phyloP scores from a whole-genome alignment of 23 tunicate species.

The Halocynthia roretzi region DNA sequence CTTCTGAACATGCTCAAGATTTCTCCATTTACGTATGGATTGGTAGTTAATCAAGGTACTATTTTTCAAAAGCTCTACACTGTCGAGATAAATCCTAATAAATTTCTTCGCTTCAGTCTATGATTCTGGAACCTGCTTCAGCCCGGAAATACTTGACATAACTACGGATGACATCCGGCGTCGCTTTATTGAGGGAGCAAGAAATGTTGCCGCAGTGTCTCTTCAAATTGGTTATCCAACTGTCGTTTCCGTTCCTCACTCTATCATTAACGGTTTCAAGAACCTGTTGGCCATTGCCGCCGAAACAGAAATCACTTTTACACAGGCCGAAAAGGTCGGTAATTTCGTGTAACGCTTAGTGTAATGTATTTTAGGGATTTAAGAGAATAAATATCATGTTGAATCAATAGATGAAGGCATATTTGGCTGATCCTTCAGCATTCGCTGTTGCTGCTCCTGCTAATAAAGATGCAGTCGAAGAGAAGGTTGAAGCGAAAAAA shows the following conservation, averaged over 20 bases:
- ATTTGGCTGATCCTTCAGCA: slow-evolving; percentile 97
- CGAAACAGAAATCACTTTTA: slow-evolving; percentile 97
- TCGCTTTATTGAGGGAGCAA: slow-evolving; percentile 64
- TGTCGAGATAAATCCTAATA: background rate
- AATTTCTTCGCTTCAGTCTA: slow-evolving; percentile 37
- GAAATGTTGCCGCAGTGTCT: slow-evolving; percentile 86
- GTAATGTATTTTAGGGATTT: background rate
- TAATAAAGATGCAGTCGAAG: slow-evolving; percentile 41
- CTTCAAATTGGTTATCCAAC: slow-evolving; percentile 97
- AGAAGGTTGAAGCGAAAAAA: slow-evolving; percentile 35
- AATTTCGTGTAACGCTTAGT: background rate
- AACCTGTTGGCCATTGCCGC: slow-evolving; percentile 98
- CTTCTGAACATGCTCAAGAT: slow-evolving; percentile 98
- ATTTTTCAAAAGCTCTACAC: background rate
- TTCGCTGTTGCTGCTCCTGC: slow-evolving; percentile 92
- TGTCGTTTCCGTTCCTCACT: slow-evolving; percentile 97
- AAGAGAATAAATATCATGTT: background rate
- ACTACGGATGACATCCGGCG: slow-evolving; percentile 95
- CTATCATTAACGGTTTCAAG: slow-evolving; percentile 99
- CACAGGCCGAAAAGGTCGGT: slow-evolving; percentile 85
- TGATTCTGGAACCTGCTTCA: slow-evolving; percentile 89
- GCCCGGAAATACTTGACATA: slow-evolving; percentile 91
- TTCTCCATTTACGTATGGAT: slow-evolving; percentile 96
- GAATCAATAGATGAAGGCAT: slow-evolving; percentile 79
- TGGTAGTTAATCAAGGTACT: slow-evolving; percentile 67